Percentiles rank a stretch among this genome's conserved stretches.
Evolutionary conservation across 2,113 vertebrate species (phyloP).

Genomic region (Elephantulus edwardii): DNA sequence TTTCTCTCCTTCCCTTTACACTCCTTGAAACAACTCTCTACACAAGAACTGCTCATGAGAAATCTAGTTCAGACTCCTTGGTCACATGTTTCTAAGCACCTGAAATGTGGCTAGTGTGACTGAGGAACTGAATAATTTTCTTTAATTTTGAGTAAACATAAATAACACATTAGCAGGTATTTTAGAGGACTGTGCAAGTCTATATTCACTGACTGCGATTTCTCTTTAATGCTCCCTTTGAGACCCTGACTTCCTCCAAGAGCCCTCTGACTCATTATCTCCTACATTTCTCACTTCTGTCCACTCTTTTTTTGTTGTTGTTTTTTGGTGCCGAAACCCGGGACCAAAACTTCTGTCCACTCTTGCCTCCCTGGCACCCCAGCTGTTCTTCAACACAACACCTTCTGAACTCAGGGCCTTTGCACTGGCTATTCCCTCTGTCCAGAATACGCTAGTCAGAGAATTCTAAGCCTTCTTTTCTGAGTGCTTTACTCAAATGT

Average conservation of each 20-base stretch:
- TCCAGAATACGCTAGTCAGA: not conserved
- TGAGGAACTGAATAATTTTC: not conserved
- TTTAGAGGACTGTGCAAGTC: not conserved
- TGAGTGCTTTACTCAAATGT: not conserved
- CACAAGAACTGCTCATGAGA: not conserved
- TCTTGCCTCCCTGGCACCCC: not conserved
- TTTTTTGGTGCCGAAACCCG: too few species aligned
- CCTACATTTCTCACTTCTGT: not conserved
- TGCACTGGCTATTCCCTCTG: not conserved
- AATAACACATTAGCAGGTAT: not conserved
- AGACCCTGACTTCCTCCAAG: not conserved
- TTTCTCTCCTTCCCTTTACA: not conserved
- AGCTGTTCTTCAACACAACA: not conserved
- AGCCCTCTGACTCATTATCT: not conserved
- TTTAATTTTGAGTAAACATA: not conserved
- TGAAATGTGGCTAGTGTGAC: not conserved
- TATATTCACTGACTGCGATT: not conserved
- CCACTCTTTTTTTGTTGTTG: too few species aligned
- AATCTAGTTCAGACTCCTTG: not conserved
- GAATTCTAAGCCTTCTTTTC: not conserved
- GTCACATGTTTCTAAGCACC: not conserved
- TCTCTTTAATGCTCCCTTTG: not conserved
- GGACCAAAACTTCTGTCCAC: too few species aligned
- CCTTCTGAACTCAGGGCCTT: not conserved
- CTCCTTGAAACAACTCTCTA: not conserved